Percentiles rank a stretch among this genome's conserved stretches.
Conservation (phyloP, 2,888 invertebrate genomes). For the Andrena haemorrhoa region DNA sequence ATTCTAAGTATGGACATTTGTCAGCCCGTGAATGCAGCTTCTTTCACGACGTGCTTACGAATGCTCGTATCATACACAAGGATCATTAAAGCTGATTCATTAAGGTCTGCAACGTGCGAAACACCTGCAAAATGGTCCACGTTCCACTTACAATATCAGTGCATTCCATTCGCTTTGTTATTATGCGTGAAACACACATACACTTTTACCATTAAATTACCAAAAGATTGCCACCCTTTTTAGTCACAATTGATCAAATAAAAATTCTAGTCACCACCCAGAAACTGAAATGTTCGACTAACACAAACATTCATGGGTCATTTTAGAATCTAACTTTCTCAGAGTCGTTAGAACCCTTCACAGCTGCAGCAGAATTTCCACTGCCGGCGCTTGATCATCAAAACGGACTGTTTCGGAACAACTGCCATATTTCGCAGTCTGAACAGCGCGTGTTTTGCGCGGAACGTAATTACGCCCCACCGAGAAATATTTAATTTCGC, state of each 20-base stretch:
- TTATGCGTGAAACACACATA: not conserved
- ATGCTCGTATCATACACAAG: not conserved
- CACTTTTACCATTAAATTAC: not conserved
- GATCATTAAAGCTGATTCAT: constrained; percentile 11
- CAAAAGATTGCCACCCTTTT: too few species aligned
- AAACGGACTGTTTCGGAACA: not conserved
- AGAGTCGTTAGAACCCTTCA: not conserved
- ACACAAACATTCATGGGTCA: not conserved
- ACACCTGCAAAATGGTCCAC: not conserved
- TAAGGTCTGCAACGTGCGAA: not conserved
- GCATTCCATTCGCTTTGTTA: not conserved
- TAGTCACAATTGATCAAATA: too few species aligned
- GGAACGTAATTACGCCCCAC: not conserved
- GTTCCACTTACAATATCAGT: not conserved
- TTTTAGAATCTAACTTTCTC: not conserved
- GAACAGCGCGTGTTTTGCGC: not conserved
- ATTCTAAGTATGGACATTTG: constrained; percentile 49
- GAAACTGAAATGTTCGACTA: too few species aligned
- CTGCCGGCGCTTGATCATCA: not conserved
- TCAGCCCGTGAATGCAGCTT: constrained; percentile 26
- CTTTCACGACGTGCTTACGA: constrained; percentile 23
- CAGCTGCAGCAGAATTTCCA: not conserved
- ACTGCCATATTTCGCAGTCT: not conserved
- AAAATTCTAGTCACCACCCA: too few species aligned
- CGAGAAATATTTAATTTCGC: constrained; percentile 16